Evolutionary conservation across 2,113 vertebrate species (phyloP).

Genomic region (Ascaphus truei): DNA sequence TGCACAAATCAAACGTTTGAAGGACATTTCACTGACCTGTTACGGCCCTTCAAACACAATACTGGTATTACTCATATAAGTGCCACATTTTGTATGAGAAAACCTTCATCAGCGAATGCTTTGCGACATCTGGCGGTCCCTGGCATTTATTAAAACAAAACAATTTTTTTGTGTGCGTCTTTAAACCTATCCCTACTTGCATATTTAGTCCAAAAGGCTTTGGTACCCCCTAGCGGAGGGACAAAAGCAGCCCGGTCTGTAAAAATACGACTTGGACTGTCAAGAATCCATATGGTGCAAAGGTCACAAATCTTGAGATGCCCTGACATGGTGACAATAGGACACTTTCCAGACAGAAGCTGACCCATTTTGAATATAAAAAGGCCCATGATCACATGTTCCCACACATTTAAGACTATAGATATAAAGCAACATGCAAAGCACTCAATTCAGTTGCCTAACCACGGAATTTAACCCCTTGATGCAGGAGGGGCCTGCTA

Average conservation of each 20-base stretch:
- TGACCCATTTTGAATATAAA: conserved; percentile 88
- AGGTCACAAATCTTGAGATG: conserved; percentile 95
- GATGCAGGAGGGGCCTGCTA: not conserved
- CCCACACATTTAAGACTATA: conserved; percentile 82
- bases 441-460: conserved; percentile 42
- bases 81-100: conserved; percentile 76
- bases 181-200: conserved; percentile 62
- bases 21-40: conserved; percentile 96
- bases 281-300: conserved; percentile 90
- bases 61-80: conserved; percentile 65
- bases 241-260: conserved; percentile 79
- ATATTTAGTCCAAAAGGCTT: conserved; percentile 84
- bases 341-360: conserved; percentile 90
- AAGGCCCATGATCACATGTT: conserved; percentile 86
- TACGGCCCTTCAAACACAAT: conserved; percentile 82
- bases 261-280: conserved; percentile 67
- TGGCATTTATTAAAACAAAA: conserved; percentile 60
- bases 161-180: conserved; percentile 61
- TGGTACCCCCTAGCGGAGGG: conserved; percentile 89
- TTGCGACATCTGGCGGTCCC: conserved; percentile 98
- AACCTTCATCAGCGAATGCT: conserved; percentile 82
- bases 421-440: conserved; percentile 59
- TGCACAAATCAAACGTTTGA: conserved; percentile 96
- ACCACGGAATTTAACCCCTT: conserved; percentile 43
- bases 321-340: conserved; percentile 97